Conservation (phyloP, 1,140 invertebrate genomes). For the Calycopis cecrops region DNA sequence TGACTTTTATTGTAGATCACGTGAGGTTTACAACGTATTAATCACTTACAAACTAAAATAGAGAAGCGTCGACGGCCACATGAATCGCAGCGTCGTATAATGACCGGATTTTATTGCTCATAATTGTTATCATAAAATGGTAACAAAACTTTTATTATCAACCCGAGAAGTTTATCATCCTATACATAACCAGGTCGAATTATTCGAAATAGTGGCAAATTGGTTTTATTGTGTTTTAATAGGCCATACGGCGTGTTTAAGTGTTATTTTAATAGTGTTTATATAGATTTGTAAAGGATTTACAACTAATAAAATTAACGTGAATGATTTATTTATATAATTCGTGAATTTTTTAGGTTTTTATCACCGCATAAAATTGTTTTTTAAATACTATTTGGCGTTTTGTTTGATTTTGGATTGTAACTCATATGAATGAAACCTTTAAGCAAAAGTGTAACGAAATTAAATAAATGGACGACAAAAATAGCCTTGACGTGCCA, state of each 20-base stretch:
- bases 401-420: neutral
- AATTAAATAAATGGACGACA: neutral
- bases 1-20: neutral
- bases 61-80: constrained; percentile 57
- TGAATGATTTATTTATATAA: constrained; percentile 14
- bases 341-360: constrained; percentile 9
- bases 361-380: constrained; percentile 1
- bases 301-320: constrained; percentile 15
- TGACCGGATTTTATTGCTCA: constrained; percentile 70
- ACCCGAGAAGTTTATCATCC: constrained; percentile 68
- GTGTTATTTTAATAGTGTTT: constrained; percentile 21
- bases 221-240: constrained; percentile 64
- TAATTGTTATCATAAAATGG: constrained; percentile 73
- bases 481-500: neutral
- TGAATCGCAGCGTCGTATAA: constrained; percentile 65
- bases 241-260: constrained; percentile 23
- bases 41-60: constrained; percentile 9
- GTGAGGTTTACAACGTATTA: constrained; percentile 1
- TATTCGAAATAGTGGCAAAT: constrained; percentile 51
- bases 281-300: constrained; percentile 9
- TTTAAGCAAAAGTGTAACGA: neutral
- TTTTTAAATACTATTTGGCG: neutral
- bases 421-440: neutral
- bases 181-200: constrained; percentile 43
- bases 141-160: constrained; percentile 71